phyloP scores from a whole-genome alignment of 1,140 invertebrate species.

The Thaumatotibia leucotreta region DNA sequence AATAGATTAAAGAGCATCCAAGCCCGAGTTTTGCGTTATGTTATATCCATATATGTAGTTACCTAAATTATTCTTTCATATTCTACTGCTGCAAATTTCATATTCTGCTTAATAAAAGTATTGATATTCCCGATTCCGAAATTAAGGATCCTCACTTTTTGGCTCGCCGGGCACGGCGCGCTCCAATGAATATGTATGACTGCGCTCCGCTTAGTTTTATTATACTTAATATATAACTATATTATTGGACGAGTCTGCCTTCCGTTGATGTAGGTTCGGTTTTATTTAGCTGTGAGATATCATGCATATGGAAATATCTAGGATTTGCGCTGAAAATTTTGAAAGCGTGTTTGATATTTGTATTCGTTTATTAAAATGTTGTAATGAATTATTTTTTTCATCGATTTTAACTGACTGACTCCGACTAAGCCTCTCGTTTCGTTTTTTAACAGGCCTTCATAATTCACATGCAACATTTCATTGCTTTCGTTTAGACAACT shows the following conservation, averaged over 20 bases:
- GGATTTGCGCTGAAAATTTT: neutral
- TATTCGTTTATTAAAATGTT: too few species aligned
- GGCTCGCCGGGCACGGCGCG: neutral
- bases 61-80: too few species aligned
- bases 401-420: too few species aligned
- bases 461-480: too few species aligned
- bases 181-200: conserved; percentile 12
- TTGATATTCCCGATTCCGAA: neutral
- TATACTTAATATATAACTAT: conserved; percentile 9
- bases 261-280: neutral
- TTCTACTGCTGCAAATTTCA: too few species aligned
- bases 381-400: too few species aligned
- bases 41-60: too few species aligned
- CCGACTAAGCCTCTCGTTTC: too few species aligned
- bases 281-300: neutral
- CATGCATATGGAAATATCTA: neutral
- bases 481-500: too few species aligned
- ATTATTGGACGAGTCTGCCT: neutral
- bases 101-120: neutral
- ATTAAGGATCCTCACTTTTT: neutral
- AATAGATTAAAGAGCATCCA: too few species aligned
- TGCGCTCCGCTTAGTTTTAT: conserved; percentile 3
- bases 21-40: too few species aligned
- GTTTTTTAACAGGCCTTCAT: too few species aligned
- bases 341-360: neutral